Conservation (phyloP, 1,140 invertebrate species). For the Trinorchestia longiramus region DNA sequence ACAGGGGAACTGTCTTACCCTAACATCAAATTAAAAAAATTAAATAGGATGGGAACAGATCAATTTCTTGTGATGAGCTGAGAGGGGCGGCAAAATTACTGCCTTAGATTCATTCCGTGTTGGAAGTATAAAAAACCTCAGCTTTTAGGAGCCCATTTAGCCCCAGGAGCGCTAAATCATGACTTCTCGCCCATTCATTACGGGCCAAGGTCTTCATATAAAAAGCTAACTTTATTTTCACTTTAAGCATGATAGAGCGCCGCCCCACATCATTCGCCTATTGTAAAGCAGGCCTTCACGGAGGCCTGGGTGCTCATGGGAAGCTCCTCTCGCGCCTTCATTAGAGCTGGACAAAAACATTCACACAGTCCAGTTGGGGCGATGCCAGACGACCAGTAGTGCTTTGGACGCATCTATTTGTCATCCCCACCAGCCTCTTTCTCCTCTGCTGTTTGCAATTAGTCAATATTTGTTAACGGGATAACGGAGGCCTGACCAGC, state of each 20-base stretch:
- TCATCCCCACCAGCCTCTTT: not conserved
- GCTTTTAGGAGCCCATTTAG: not conserved
- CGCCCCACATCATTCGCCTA: not conserved
- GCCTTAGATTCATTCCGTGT: not conserved
- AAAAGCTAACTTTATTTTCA: not conserved
- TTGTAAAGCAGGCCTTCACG: not conserved
- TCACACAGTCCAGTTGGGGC: not conserved
- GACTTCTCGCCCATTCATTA: not conserved
- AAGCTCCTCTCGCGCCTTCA: not conserved
- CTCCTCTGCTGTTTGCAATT: not conserved
- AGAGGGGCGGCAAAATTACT: not conserved
- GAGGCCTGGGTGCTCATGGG: not conserved
- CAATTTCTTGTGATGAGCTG: not conserved
- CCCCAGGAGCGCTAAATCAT: not conserved
- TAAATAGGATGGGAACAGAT: not conserved
- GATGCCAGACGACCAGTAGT: not conserved
- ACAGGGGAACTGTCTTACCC: not conserved
- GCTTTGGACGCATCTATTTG: not conserved
- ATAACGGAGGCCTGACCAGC: not conserved
- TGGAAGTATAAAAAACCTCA: not conserved
- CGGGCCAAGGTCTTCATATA: not conserved
- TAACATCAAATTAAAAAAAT: not conserved
- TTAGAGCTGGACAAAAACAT: not conserved
- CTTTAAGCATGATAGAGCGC: not conserved
- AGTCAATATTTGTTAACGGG: slow-evolving; percentile 8